Conservation (phyloP, 2,888 invertebrate species). For the Drosophila kokeensis region DNA sequence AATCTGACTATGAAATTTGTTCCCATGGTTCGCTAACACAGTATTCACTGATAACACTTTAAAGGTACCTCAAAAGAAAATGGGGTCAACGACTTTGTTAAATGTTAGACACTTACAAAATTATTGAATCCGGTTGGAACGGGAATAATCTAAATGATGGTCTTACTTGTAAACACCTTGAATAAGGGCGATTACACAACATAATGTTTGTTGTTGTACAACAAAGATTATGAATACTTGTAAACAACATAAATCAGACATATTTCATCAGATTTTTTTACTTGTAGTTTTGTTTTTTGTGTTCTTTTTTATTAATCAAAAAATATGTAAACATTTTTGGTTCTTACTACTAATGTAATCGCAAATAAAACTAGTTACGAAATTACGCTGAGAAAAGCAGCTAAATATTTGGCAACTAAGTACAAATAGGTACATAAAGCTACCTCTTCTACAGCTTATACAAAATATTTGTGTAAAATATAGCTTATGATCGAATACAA, state of each 20-base stretch:
- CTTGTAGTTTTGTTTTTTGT: slow-evolving; percentile 4
- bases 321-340: slow-evolving; percentile 44
- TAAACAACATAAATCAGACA: background rate
- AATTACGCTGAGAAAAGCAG: slow-evolving; percentile 31
- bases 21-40: slow-evolving; percentile 43
- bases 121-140: slow-evolving; percentile 26
- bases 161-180: slow-evolving; percentile 38
- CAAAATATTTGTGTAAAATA: slow-evolving; percentile 15
- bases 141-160: slow-evolving; percentile 14
- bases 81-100: slow-evolving; percentile 45
- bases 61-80: slow-evolving; percentile 6
- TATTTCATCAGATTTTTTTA: background rate
- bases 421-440: slow-evolving; percentile 46
- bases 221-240: background rate
- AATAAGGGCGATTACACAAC: background rate
- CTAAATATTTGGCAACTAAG: slow-evolving; percentile 45
- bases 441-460: slow-evolving; percentile 47
- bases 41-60: slow-evolving; percentile 35
- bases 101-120: slow-evolving; percentile 34
- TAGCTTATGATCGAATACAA: slow-evolving; percentile 15
- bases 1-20: slow-evolving; percentile 26
- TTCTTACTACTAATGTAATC: slow-evolving; percentile 53
- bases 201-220: slow-evolving; percentile 10
- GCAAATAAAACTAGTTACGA: slow-evolving; percentile 46
- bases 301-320: slow-evolving; percentile 48